Evolutionary conservation across 1,140 invertebrate genomes (phyloP), one percentile per base, ranked within the genome.

Genomic region (Dinoponera quadriceps): DNA sequence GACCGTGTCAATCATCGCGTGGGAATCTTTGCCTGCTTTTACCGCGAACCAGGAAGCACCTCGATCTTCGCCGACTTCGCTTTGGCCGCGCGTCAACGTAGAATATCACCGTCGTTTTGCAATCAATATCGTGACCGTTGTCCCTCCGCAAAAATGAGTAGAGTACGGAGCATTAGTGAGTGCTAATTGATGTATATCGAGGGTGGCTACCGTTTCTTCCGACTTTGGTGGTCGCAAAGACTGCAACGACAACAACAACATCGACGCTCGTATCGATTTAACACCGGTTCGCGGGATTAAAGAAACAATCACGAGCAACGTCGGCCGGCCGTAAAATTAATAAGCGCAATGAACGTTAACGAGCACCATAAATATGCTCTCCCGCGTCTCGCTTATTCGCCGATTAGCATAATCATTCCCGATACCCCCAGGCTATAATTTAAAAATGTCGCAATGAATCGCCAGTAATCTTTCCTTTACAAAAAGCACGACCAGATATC

Each of bases 321-420:
- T 0, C 44, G 73, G 16, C 51, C 54, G 71, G 62, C 65, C 82
- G 68, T 90, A 87, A 89, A 90, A 91, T 91, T 91, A 90, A 90
- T 90, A 90, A 90, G 84, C 81, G 82, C 85, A 87, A 89, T 90
- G 82, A 90, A 85, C 83, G 73, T 88, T 88, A 86, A 89, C 84
- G 85, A 90, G 80, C 44, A 73, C 44, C 81, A 88, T 90, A 90
- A 90, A 90, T 82, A 90, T 75, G 66, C 27, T 55, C 72, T 60
- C 59, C 49, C 72, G 72, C 71, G 75, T 77, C 14, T 44, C 59
- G 75, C 75, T 88, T 89, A 89, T 88, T 85, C 71, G 68, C 55
- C 71, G 84, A 88, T 89, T 88, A 88, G 75, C 87, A 89, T 89
- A 89, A 89, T 89, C 86, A 82, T 51, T 83, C 38, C 25, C 11